A percentile compares a stretch with the other conserved stretches of the same genome.
Conservation (phyloP, 64 coral and sea anemone species). For the Actinia tenebrosa region DNA sequence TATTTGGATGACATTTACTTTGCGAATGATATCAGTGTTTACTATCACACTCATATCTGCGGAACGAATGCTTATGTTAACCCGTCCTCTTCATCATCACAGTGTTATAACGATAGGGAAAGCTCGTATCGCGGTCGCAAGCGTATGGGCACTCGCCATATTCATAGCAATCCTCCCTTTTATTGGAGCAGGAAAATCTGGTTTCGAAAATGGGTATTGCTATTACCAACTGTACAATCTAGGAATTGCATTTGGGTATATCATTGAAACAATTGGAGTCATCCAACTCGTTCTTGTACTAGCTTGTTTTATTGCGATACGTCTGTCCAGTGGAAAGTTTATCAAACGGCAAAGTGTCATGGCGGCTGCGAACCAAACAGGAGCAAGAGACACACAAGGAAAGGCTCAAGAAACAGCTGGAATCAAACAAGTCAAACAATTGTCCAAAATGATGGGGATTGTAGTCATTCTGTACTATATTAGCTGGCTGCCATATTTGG, state of each 20-base stretch:
- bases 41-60: conserved; percentile 88
- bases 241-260: conserved; percentile 54
- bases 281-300: conserved; percentile 71
- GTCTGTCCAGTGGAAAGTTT: conserved; percentile 67
- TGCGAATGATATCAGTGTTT: conserved; percentile 88
- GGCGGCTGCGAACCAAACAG: conserved; percentile 60
- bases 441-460: conserved; percentile 65
- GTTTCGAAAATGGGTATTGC: conserved; percentile 63
- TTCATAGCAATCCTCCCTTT: conserved; percentile 71
- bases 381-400: neutral
- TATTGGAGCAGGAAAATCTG: conserved; percentile 60
- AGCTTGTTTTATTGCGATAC: conserved; percentile 80
- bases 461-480: conserved; percentile 80
- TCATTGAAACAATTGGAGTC: conserved; percentile 63
- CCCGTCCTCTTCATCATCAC: conserved; percentile 65
- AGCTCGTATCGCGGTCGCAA: conserved; percentile 28
- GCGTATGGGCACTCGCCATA: conserved; percentile 54
- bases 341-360: conserved; percentile 74
- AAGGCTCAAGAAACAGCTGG: conserved; percentile 51
- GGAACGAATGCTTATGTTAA: conserved; percentile 72
- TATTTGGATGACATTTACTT: conserved; percentile 67
- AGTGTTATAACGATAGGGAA: conserved; percentile 56
- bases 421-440: conserved; percentile 69
- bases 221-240: conserved; percentile 78
- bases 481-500: conserved; percentile 94